These are phyloP conservation scores for Doris montereyensis DNA, from an alignment of 2,888 invertebrate species.

Conservation along the genomic window DNA sequence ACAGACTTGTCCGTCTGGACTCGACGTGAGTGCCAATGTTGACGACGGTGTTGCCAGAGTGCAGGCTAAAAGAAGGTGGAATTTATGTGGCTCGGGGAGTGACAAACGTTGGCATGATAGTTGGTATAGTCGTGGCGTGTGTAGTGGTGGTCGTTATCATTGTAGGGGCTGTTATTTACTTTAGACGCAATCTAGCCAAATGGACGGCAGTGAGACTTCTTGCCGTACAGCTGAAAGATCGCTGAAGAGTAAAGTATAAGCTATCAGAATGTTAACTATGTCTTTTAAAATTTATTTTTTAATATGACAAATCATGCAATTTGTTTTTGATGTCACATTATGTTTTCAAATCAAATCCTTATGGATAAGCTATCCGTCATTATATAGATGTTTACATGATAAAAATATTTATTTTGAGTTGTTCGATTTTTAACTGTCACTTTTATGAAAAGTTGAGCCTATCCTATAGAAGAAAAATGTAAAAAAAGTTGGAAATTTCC, in stretches of 20 bases:
- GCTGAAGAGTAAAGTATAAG: slow-evolving; percentile 46
- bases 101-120: slow-evolving; percentile 57
- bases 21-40: slow-evolving; percentile 55
- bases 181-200: slow-evolving; percentile 59
- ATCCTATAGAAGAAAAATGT: too few species aligned
- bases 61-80: slow-evolving; percentile 58
- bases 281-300: too few species aligned
- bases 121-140: slow-evolving; percentile 57
- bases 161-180: slow-evolving; percentile 57
- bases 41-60: slow-evolving; percentile 55
- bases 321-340: too few species aligned
- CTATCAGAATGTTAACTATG: too few species aligned
- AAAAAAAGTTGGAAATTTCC: too few species aligned
- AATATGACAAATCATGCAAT: too few species aligned
- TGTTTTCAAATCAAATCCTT: too few species aligned
- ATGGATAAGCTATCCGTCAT: too few species aligned
- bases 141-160: slow-evolving; percentile 55
- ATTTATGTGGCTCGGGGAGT: slow-evolving; percentile 61
- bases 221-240: slow-evolving; percentile 51
- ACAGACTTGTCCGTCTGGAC: slow-evolving; percentile 59
- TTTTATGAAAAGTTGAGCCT: too few species aligned
- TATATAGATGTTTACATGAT: too few species aligned
- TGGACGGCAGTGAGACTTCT: slow-evolving; percentile 50
- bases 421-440: too few species aligned
- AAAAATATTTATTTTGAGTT: too few species aligned